Evolutionary conservation across 2,888 invertebrate species (phyloP).

Genomic region (Agrochola litura): DNA sequence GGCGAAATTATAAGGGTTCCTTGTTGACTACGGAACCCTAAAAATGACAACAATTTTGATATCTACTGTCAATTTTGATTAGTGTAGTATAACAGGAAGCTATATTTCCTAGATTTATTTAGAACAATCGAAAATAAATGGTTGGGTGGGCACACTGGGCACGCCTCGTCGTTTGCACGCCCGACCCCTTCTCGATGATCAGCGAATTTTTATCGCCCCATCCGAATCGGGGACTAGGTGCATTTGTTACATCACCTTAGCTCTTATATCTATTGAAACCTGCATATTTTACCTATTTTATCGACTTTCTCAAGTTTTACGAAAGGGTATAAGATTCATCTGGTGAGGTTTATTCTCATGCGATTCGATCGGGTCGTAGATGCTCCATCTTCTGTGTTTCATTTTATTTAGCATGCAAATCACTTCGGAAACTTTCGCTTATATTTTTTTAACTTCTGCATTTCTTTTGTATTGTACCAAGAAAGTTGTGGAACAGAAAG

Average conservation of each 20-base stretch:
- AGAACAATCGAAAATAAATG: constrained; percentile 76
- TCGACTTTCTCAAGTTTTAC: constrained; percentile 29
- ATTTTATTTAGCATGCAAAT: constrained; percentile 77
- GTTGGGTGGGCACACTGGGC: constrained; percentile 64
- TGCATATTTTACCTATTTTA: constrained; percentile 44
- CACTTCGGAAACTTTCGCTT: constrained; percentile 72
- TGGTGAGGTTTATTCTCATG: constrained; percentile 27
- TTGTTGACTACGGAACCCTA: too few species aligned
- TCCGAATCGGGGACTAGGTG: constrained; percentile 69
- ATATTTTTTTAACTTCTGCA: constrained; percentile 70
- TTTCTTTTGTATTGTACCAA: constrained; percentile 68
- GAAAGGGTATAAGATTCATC: constrained; percentile 23
- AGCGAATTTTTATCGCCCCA: constrained; percentile 78
- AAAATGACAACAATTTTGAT: constrained; percentile 14
- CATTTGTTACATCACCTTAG: constrained; percentile 65
- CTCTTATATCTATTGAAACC: constrained; percentile 49
- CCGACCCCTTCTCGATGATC: constrained; percentile 72
- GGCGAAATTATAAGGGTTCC: too few species aligned
- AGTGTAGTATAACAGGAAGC: constrained; percentile 41
- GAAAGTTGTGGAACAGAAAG: constrained; percentile 70
- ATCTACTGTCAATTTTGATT: constrained; percentile 26
- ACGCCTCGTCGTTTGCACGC: constrained; percentile 74
- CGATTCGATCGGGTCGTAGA: constrained; percentile 17
- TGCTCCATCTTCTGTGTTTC: constrained; percentile 59
- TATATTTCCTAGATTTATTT: constrained; percentile 64